Percentiles rank a stretch among this genome's conserved stretches.
phyloP scores from a whole-genome alignment of 53 echinoderm and acorn worm species.

The Echinarachnius parma region DNA sequence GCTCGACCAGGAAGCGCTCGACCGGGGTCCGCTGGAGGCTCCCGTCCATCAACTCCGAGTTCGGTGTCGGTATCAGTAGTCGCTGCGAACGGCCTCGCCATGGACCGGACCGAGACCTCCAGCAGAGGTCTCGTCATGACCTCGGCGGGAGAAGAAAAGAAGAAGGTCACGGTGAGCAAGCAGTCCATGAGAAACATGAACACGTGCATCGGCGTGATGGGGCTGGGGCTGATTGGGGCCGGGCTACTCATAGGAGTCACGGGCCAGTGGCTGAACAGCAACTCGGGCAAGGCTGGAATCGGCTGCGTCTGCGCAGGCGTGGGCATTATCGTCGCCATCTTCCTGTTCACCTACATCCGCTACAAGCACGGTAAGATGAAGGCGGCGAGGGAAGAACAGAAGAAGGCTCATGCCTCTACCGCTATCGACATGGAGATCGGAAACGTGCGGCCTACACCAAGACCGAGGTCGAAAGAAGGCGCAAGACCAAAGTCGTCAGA shows the following conservation, averaged over 20 bases:
- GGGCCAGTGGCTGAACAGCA: slow-evolving; percentile 16
- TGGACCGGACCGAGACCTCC: background rate
- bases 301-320: slow-evolving; percentile 22
- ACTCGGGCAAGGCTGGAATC: slow-evolving; percentile 11
- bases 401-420: too few relatives aligned
- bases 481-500: too few relatives aligned
- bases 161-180: slow-evolving; percentile 9
- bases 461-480: too few relatives aligned
- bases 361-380: slow-evolving; percentile 13
- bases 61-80: too few relatives aligned
- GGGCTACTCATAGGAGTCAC: slow-evolving; percentile 15
- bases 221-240: background rate
- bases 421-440: too few relatives aligned
- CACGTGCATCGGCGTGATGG: slow-evolving; percentile 19
- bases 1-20: too few relatives aligned
- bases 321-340: background rate
- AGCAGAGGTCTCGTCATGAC: background rate
- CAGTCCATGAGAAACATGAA: slow-evolving; percentile 9
- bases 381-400: slow-evolving; percentile 5
- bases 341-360: slow-evolving; percentile 6
- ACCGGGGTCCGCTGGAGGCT: too few relatives aligned
- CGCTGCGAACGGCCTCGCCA: slow-evolving; percentile 14
- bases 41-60: too few relatives aligned
- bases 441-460: too few relatives aligned
- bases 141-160: background rate